phyloP scores from a whole-genome alignment of 2,113 vertebrate species.

The Hydrochoerus hydrochaeris region DNA sequence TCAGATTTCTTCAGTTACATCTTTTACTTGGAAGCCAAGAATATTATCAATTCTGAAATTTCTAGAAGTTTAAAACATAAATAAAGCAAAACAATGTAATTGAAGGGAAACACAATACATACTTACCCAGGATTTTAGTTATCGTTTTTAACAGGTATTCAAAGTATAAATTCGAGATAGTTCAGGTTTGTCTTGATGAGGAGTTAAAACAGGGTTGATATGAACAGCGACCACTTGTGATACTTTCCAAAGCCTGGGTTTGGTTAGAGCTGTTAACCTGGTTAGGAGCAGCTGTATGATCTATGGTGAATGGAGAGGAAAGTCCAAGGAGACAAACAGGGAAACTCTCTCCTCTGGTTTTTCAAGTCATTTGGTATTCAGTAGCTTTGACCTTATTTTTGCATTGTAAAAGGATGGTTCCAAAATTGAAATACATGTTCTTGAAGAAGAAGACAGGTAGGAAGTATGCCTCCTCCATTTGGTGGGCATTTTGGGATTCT shows the following conservation, averaged over 20 bases:
- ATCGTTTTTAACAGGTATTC: conserved; percentile 36
- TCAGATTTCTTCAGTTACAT: not conserved
- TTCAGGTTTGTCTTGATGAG: not conserved
- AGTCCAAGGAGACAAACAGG: conserved; percentile 10
- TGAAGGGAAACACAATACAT: conserved; percentile 26
- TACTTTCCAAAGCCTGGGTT: not conserved
- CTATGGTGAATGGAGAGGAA: not conserved
- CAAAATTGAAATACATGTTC: conserved; percentile 62
- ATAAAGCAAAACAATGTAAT: not conserved
- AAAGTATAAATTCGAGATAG: conserved; percentile 42
- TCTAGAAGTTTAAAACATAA: conserved; percentile 56
- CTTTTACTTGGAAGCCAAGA: conserved; percentile 58
- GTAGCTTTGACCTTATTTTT: conserved; percentile 65
- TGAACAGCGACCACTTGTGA: not conserved
- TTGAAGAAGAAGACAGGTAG: conserved; percentile 60
- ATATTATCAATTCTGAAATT: conserved; percentile 72
- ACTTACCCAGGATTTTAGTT: conserved; percentile 46
- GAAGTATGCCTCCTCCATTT: not conserved
- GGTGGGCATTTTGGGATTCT: conserved; percentile 66
- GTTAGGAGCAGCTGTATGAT: not conserved
- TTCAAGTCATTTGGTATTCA: conserved; percentile 50
- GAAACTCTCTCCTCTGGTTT: conserved; percentile 45
- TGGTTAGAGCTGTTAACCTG: not conserved
- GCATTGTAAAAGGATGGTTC: conserved; percentile 45
- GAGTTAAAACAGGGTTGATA: not conserved